Evolutionary conservation across 2,797 vertebrate species (phyloP).

Genomic region (Sus cebifrons): DNA sequence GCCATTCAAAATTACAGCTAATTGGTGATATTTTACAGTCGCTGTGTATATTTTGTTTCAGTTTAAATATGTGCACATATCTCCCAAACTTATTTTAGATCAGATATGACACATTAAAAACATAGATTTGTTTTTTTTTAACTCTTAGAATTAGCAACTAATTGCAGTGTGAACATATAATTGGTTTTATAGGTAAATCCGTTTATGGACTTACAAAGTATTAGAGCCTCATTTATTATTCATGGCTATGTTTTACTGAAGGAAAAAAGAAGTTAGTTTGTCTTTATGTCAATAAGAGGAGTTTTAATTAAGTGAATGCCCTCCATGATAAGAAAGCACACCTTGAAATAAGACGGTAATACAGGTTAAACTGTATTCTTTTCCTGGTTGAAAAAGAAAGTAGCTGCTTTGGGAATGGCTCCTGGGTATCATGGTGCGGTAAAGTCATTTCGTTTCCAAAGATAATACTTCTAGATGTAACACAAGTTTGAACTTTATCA

Average conservation of each 20-base stretch:
- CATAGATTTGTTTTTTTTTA: constrained; percentile 56
- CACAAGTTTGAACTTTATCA: constrained; percentile 77
- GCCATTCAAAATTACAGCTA: constrained; percentile 77
- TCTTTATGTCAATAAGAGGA: constrained; percentile 15
- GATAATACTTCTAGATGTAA: constrained; percentile 78
- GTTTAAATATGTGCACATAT: constrained; percentile 74
- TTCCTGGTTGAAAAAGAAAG: constrained; percentile 74
- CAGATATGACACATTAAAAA: constrained; percentile 76
- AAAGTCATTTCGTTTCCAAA: constrained; percentile 70
- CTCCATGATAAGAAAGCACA: constrained; percentile 73
- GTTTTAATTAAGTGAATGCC: constrained; percentile 61
- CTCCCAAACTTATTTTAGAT: constrained; percentile 65
- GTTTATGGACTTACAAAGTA: constrained; percentile 51
- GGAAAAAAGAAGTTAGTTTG: neutral
- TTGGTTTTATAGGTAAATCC: constrained; percentile 69
- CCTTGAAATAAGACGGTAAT: constrained; percentile 76
- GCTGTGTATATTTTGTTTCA: constrained; percentile 77
- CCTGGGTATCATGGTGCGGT: constrained; percentile 41
- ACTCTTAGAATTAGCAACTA: constrained; percentile 71
- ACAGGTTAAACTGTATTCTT: constrained; percentile 77
- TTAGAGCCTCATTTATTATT: constrained; percentile 55
- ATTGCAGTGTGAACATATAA: constrained; percentile 70
- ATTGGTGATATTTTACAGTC: constrained; percentile 83
- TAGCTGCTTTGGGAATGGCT: constrained; percentile 80
- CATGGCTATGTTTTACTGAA: constrained; percentile 43